Evolutionary conservation across 37 sponge, comb jelly and placozoan genomes (phyloP).

Genomic region (Hormiphora californensis): DNA sequence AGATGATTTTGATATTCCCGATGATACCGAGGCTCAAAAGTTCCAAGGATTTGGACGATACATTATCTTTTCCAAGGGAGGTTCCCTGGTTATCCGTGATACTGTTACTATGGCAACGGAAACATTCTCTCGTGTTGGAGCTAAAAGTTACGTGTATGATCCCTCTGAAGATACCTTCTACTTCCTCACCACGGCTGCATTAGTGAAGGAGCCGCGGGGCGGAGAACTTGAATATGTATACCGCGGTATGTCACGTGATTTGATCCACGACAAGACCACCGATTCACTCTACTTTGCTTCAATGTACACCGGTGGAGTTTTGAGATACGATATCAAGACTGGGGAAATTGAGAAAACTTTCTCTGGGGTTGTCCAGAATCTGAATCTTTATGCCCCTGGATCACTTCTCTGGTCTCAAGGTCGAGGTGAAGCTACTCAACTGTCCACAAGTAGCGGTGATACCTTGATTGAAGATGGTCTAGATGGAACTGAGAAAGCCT

Average conservation of each 20-base stretch:
- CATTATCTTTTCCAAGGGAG: background rate
- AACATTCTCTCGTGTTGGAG: background rate
- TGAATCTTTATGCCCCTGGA: too few species aligned
- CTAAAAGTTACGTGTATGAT: background rate
- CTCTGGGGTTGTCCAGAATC: too few species aligned
- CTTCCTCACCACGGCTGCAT: background rate
- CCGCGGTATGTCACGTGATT: too few species aligned
- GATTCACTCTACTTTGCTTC: too few species aligned
- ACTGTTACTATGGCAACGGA: background rate
- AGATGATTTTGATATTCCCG: too few species aligned
- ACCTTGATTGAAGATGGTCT: background rate
- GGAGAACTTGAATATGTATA: too few species aligned
- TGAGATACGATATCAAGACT: too few species aligned
- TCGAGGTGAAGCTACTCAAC: background rate
- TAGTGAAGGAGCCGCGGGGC: background rate
- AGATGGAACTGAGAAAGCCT: background rate
- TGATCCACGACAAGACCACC: too few species aligned
- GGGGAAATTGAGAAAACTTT: too few species aligned
- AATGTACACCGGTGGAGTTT: too few species aligned
- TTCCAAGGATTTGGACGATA: too few species aligned
- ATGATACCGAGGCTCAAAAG: background rate
- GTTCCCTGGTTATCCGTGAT: background rate
- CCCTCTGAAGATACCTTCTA: background rate
- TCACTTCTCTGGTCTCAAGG: background rate
- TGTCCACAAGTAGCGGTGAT: background rate